phyloP scores from a whole-genome alignment of 2,888 invertebrate species.

The Agrotis puta region DNA sequence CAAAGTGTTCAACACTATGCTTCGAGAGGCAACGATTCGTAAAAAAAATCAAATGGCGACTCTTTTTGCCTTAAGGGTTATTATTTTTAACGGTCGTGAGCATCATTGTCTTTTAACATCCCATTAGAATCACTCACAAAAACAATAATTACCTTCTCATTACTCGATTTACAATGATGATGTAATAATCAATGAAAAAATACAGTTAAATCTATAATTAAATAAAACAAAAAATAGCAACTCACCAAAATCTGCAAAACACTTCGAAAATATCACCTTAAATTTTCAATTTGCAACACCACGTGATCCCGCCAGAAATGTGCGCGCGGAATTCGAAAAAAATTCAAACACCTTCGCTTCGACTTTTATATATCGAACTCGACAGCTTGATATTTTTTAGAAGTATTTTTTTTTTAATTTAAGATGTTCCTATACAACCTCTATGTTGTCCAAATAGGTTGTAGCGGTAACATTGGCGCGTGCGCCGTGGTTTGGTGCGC shows the following conservation, averaged over 20 bases:
- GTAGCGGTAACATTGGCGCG: conserved; percentile 81
- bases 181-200: conserved; percentile 24
- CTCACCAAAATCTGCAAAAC: conserved; percentile 72
- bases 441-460: conserved; percentile 83
- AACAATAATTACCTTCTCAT: conserved; percentile 33
- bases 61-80: background rate
- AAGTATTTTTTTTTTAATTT: conserved; percentile 50
- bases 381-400: conserved; percentile 53
- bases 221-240: conserved; percentile 37
- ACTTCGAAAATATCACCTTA: conserved; percentile 68
- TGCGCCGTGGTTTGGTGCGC: conserved; percentile 81
- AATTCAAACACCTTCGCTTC: conserved; percentile 69
- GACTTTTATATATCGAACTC: conserved; percentile 73
- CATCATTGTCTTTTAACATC: conserved; percentile 7
- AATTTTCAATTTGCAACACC: conserved; percentile 73
- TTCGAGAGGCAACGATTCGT: background rate
- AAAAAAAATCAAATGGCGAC: background rate
- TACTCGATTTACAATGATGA: conserved; percentile 20
- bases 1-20: background rate
- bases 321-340: conserved; percentile 76
- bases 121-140: conserved; percentile 22
- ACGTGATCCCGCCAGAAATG: conserved; percentile 75
- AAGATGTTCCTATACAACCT: conserved; percentile 80
- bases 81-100: background rate
- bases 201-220: background rate